These are phyloP conservation scores for Tupaia tana DNA, from an alignment of 2,113 vertebrate genomes.

Conservation along the genomic window DNA sequence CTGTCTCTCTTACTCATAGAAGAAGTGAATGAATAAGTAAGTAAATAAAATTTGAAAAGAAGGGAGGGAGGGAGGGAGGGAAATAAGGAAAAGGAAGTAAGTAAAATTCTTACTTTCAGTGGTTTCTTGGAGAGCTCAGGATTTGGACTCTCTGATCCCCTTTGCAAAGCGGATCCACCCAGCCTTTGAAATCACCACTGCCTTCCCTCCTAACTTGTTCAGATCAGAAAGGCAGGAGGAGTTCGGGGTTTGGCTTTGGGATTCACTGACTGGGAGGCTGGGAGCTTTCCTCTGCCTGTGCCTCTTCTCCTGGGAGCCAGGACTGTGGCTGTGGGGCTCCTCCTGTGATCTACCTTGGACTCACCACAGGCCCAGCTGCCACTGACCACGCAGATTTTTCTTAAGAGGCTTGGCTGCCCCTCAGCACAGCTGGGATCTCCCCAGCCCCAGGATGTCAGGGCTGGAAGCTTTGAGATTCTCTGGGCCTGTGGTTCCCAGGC, in stretches of 20 bases:
- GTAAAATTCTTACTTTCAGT: background rate
- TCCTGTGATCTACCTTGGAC: slow-evolving; percentile 39
- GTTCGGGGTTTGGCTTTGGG: background rate
- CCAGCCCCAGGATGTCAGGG: background rate
- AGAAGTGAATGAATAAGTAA: no score
- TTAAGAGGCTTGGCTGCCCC: slow-evolving; percentile 44
- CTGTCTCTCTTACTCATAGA: no score
- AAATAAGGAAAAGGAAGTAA: background rate
- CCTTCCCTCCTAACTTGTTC: slow-evolving; percentile 49
- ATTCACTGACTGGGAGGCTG: background rate
- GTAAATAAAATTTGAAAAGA: background rate
- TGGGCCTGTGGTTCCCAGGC: background rate
- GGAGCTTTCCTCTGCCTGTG: background rate
- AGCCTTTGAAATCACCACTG: slow-evolving; percentile 71
- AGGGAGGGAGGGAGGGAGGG: background rate
- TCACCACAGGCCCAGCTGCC: slow-evolving; percentile 38
- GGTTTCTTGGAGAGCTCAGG: background rate
- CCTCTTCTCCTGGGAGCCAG: background rate
- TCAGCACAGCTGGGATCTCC: slow-evolving; percentile 31
- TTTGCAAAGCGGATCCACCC: background rate
- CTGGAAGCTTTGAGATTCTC: background rate
- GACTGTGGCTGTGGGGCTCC: fast-evolving
- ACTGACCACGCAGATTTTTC: background rate
- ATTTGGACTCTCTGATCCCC: background rate
- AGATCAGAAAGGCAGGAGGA: slow-evolving; percentile 40